Conservation (phyloP, 2,888 invertebrate genomes). For the Drosophila leonis region DNA sequence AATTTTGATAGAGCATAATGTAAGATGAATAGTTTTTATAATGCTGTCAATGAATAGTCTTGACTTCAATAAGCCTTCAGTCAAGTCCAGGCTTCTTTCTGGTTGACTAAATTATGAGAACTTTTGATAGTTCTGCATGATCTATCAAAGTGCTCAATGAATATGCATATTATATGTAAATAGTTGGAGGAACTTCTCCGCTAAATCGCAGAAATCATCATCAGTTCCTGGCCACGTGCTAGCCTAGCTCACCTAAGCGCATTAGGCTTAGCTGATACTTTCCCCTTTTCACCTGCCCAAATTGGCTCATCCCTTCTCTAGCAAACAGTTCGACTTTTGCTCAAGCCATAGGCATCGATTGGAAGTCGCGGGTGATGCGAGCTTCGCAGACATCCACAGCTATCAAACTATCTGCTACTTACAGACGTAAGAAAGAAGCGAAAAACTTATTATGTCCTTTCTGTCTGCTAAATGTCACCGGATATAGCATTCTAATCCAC, state of each 20-base stretch:
- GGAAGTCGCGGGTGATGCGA: not conserved
- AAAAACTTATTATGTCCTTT: not conserved
- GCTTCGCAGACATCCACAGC: not conserved
- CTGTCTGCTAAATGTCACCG: slow-evolving; percentile 3
- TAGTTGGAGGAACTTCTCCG: no score
- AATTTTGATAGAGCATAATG: not conserved
- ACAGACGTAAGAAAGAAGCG: not conserved
- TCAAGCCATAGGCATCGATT: not conserved
- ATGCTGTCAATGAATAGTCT: no score
- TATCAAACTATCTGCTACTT: not conserved
- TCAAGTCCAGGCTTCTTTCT: no score
- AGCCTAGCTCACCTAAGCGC: no score
- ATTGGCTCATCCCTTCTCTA: no score
- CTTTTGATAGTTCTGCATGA: no score
- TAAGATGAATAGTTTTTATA: no score
- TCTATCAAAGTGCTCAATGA: no score
- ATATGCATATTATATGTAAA: no score
- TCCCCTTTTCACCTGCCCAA: not conserved
- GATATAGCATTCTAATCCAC: slow-evolving; percentile 6
- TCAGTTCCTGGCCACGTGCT: not conserved
- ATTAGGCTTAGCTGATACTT: not conserved
- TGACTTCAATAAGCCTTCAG: no score
- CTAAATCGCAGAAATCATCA: no score
- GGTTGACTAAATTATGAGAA: no score
- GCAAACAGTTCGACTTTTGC: not conserved